Evolutionary conservation across 2,113 vertebrate genomes (phyloP).

Genomic region (Chaetodon auriga): DNA sequence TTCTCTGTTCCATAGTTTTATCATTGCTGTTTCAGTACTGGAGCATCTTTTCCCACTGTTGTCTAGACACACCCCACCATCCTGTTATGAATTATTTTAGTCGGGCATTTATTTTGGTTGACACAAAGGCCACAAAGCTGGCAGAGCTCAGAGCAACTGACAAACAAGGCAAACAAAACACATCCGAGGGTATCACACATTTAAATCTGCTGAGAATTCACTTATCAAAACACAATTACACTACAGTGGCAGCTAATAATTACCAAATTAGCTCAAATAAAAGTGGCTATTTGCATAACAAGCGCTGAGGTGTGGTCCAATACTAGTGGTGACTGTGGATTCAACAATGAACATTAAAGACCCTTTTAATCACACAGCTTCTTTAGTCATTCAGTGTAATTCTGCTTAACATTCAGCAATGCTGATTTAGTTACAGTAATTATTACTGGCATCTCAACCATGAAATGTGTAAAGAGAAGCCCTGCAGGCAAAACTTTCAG

Average conservation of each 20-base stretch:
- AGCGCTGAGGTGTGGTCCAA: slow-evolving; percentile 33
- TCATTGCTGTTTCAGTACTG: neutral
- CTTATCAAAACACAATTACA: slow-evolving; percentile 47
- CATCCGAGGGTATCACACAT: slow-evolving; percentile 24
- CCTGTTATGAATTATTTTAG: neutral
- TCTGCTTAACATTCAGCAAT: slow-evolving; percentile 38
- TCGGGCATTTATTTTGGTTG: slow-evolving; percentile 7
- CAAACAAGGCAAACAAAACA: slow-evolving; percentile 38
- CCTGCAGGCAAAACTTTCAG: slow-evolving; percentile 3
- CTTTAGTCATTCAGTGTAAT: slow-evolving; percentile 25
- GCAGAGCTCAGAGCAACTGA: slow-evolving; percentile 18
- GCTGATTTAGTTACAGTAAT: slow-evolving; percentile 37
- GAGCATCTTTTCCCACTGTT: neutral
- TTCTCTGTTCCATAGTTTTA: neutral
- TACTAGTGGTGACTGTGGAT: neutral
- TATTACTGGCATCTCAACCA: slow-evolving; percentile 51
- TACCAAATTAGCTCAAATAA: slow-evolving; percentile 31
- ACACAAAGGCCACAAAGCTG: slow-evolving; percentile 20
- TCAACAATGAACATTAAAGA: slow-evolving; percentile 23
- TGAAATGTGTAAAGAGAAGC: slow-evolving; percentile 39
- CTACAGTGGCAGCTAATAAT: slow-evolving; percentile 36
- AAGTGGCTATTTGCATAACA: slow-evolving; percentile 36
- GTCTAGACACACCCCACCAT: neutral
- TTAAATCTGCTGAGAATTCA: slow-evolving; percentile 41
- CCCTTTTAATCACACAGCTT: slow-evolving; percentile 20